Evolutionary conservation across 2,113 vertebrate genomes (phyloP), one percentile per base, ranked within the genome.

Genomic region (Boleophthalmus pectinirostris): DNA sequence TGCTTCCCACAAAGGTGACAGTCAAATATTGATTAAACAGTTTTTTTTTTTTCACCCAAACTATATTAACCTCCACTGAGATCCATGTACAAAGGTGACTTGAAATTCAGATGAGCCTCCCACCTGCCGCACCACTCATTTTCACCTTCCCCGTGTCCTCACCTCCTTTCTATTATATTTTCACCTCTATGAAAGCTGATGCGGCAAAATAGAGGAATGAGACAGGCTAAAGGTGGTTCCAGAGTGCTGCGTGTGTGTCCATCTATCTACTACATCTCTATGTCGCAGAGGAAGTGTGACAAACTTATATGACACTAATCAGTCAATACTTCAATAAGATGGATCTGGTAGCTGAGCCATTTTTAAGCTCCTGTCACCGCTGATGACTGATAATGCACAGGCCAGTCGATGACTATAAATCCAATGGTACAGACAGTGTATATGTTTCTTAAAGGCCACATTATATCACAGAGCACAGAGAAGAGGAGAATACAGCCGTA

Each of bases 121-220:
- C 54, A 47, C 38, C 64, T 35, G 63, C 66, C 49, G 24, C 49
- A 69, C 71, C 60, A 33, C 70, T 80, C 70, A 77, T 82, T 82
- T 82, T 88, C 80, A 86, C 77, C 89, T 82, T 81, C 69, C 69
- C 68, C n/a, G 11, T 61, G 73, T 72, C 73, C 63, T 61, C 25
- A 61, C 66, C 53, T 67, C 72, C 72, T 65, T 78, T 45, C 74
- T 67, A 38, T 54, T 65, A 70, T 69, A 78, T 65, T 72, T 74
- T 85, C 87, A 81, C 81, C 87, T 84, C 79, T 75, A 33, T 49
- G 75, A 60, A 68, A 75, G 85, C 80, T 85, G 87, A 89, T 82
- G 83, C 79, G 78, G 85, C 88, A 89, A 77, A 86, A 85, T 25
- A 21, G 25, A 79, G 66, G 69, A 81, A 73, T 69, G 67, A 81